Evolutionary conservation across 2,113 vertebrate genomes (phyloP), one percentile per base, ranked within the genome.

Genomic region (Coregonus clupeaformis): DNA sequence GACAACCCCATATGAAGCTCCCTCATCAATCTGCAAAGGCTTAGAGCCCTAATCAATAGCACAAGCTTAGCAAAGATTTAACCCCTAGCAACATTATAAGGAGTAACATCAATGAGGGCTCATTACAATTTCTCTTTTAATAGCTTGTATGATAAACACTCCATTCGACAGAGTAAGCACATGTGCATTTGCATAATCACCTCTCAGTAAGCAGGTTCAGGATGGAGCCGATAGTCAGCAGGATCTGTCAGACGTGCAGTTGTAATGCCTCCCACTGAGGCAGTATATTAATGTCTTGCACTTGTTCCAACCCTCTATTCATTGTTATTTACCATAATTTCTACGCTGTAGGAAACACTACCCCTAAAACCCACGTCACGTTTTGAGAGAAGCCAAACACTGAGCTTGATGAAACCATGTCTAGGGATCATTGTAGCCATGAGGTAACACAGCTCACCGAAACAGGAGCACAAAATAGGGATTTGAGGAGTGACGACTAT

Each of bases 181-280:
- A 76, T 71, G 79, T 68, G 32, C 66, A 89, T 90, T 85, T 85
- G 77, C 81, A 88, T 86, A 83, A 85, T 80, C 81, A 80, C 77
- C 83, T 78, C 72, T 82, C 77, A 80, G 76, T 30, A 77, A 85
- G 82, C 79, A 77, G 83, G 81, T 82, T 63, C 76, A 66, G 62
- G 79, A 78, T 79, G 52, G 30, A 67, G 77, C 72, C 68, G 82
- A 84, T 85, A 32, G 62, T 49, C 85, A 78, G 80, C 66, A 65
- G 68, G 83, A 83, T 80, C 79, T 80, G 77, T 78, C 73, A 70
- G 80, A 76, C 73, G 81, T 67, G 70, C 77, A 77, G 74, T 77
- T 70, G 64, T 76, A 80, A 83, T 59, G 82, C 78, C 79, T 72
- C 65, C 63, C 64, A 52, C 74, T 83, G 69, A 79, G 78, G 73